Conservation (phyloP, 2,113 vertebrate genomes). For the Falco punctatus region DNA sequence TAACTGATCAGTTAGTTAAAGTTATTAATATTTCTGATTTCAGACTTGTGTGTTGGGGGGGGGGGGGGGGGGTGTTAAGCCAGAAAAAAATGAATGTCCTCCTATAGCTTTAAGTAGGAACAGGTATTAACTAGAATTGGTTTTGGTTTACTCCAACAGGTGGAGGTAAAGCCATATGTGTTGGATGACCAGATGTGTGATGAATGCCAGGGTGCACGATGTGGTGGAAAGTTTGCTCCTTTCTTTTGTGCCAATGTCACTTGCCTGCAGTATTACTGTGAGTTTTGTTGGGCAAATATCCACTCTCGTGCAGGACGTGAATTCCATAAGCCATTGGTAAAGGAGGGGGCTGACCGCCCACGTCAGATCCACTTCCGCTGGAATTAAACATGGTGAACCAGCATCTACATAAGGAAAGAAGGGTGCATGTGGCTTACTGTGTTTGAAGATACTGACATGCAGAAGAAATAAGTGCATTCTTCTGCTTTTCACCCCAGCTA, state of each 20-base stretch:
- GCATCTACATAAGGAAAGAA: conserved; percentile 75
- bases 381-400: conserved; percentile 84
- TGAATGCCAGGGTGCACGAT: conserved; percentile 96
- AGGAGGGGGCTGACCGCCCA: conserved; percentile 96
- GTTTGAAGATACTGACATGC: conserved; percentile 81
- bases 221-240: conserved; percentile 94
- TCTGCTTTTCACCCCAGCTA: conserved; percentile 88
- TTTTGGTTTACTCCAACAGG: conserved; percentile 70
- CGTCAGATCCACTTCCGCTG: conserved; percentile 99
- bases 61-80: not conserved
- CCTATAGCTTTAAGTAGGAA: not conserved
- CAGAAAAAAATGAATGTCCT: not conserved
- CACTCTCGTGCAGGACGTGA: conserved; percentile 96
- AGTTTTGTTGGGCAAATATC: conserved; percentile 99
- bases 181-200: conserved; percentile 98
- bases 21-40: rapidly evolving
- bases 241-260: conserved; percentile 99
- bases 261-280: conserved; percentile 99
- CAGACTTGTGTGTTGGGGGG: not conserved
- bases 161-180: conserved; percentile 98
- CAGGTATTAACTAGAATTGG: not conserved
- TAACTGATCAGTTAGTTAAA: not conserved
- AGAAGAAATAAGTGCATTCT: conserved; percentile 89
- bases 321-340: conserved; percentile 99
- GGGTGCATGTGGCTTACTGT: conserved; percentile 85